Evolutionary conservation across 2,797 vertebrate genomes (phyloP), one percentile per base, ranked within the genome.

Genomic region (Anas flavirostris): DNA sequence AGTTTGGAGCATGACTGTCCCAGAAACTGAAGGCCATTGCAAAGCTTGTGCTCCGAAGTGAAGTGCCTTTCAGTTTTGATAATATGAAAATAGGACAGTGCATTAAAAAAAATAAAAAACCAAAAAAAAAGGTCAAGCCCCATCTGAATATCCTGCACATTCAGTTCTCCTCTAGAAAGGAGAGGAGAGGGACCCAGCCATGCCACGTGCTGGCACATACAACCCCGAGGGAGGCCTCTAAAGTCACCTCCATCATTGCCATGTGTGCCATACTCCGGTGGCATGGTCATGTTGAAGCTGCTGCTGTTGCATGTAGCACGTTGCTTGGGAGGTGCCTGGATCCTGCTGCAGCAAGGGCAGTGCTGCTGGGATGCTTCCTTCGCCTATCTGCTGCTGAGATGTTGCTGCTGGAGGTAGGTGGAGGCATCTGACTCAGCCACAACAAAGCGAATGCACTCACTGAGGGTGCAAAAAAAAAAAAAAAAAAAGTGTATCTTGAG

Each of bases 401-500:
- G 16, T 5, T 6, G 8, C 37, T 77, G 66, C 29, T 87, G 62
- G 48, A 39, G 33, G 16, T 44, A 44, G 72, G 44, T 28, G 66
- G 68, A 82, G 60, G 10, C 33, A 25, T 72, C 87, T 87, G 66
- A 46, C 55, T 82, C 11, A 0, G 35, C 44, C 48, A 29, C 22
- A 33, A 4, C 0, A 1, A 67, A 80, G 43, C 14, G 48, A 22
- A 53, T 16, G 23, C 23, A 25, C 3, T 11, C 23, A 25, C 4
- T 11, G 35, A 52, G 3, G 6, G 19, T 62, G 37, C 23, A 29
- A 31, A 63, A 39, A 5, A 81, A 37, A 46, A 44, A 44, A 33
- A 44, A 41, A 43, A 44, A 44, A 44, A 43, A 48, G 23, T 0
- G 0, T 46, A 41, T 14, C 69, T 72, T 44, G 31, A 75, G 53